Evolutionary conservation across 1,140 invertebrate species (phyloP).

Genomic region (Platyscapa corneri): DNA sequence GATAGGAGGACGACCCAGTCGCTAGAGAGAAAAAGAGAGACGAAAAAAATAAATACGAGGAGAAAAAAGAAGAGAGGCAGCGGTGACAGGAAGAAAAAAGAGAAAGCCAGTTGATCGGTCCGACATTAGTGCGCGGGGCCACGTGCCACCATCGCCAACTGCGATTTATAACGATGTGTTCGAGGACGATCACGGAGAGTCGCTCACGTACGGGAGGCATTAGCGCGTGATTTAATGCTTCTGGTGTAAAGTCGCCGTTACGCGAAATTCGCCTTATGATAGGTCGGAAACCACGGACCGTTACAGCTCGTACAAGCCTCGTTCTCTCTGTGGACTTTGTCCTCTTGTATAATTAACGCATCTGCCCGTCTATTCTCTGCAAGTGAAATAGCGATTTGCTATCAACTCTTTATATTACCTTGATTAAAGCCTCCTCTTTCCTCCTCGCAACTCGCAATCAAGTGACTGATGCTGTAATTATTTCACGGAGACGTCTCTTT

Average conservation of each 20-base stretch:
- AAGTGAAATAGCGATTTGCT: background rate
- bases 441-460: too few species aligned
- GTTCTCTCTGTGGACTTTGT: background rate
- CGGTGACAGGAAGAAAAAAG: background rate
- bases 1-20: background rate
- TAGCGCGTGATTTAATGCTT: conserved; percentile 39
- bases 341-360: background rate
- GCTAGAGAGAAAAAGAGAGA: background rate
- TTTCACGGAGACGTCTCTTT: background rate
- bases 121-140: conserved; percentile 16
- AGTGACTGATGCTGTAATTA: background rate
- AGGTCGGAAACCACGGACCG: conserved; percentile 11
- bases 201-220: background rate
- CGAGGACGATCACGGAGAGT: conserved; percentile 30
- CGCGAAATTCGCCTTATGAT: background rate
- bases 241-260: background rate
- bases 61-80: background rate
- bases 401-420: background rate
- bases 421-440: background rate
- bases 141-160: conserved; percentile 7
- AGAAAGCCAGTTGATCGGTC: conserved; percentile 14
- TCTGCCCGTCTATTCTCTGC: too few species aligned
- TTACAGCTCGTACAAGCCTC: background rate
- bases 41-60: conserved; percentile 5
- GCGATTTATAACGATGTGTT: conserved; percentile 10